These are phyloP conservation scores for Aplochiton taeniatus DNA, from an alignment of 2,797 vertebrate genomes.

Conservation along the genomic window DNA sequence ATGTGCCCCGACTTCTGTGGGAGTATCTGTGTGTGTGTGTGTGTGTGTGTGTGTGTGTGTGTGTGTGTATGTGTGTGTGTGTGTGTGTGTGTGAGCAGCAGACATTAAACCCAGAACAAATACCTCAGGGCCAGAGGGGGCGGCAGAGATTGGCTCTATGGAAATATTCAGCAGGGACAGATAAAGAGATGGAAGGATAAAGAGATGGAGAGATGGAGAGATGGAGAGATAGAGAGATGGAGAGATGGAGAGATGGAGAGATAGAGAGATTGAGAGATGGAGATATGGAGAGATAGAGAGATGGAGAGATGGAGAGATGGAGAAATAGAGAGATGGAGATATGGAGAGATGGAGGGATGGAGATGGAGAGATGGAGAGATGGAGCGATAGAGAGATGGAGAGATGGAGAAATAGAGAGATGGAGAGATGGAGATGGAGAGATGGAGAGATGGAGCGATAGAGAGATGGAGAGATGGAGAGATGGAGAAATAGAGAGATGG, in stretches of 20 bases:
- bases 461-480: neutral
- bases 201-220: neutral
- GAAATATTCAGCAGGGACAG: neutral
- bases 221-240: neutral
- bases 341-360: neutral
- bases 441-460: neutral
- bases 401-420: neutral
- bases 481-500: neutral
- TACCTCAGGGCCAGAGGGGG: constrained; percentile 11
- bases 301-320: neutral
- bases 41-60: neutral
- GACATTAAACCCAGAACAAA: constrained; percentile 11
- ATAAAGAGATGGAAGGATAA: neutral
- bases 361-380: constrained; percentile 19
- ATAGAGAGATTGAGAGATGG: neutral
- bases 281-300: neutral
- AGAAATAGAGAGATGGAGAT: neutral
- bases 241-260: neutral
- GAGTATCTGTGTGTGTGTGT: too few relatives aligned
- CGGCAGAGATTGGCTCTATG: constrained; percentile 13
- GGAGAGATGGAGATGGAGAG: neutral
- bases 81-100: neutral
- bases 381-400: constrained; percentile 18
- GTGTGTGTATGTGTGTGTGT: neutral
- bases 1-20: neutral